Evolutionary conservation across 64 coral and sea anemone genomes (phyloP), one percentile per base, ranked within the genome.

Genomic region (Exaiptasia diaphana): DNA sequence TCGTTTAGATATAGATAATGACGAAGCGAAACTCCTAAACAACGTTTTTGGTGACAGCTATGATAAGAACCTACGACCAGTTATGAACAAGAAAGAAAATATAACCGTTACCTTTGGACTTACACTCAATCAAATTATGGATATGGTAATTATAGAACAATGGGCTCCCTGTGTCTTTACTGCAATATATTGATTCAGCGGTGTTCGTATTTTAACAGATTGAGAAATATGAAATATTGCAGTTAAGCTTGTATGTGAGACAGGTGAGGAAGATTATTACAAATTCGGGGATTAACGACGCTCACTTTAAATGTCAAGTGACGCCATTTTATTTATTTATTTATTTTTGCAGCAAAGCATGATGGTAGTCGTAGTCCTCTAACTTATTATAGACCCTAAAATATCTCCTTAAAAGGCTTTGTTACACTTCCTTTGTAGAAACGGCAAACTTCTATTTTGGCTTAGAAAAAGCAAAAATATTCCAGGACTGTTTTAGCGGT

Each of bases 161-260:
- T 4, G 1, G 0, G 11, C 11, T 14, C n/a, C 44, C 5, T 37
- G 29, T 1, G 4, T n/a, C 29, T 38, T 36, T 5, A 22, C 57
- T 62, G 20, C 18, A 41, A 4, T 71, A 2, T 41, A 4, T 32
- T 17, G 5, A 68, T 5, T 39, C 2, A 43, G 12, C 21, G 23
- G 39, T 41, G 20, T 31, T 18, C 54, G 56, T 58, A 35, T 55
- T 10, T 43, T 22, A 36, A 7, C 26, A 87, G 84, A 75, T 87
- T 9, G 84, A 87, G 27, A 87, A 75, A 68, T 40, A 36, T 3
- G 57, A 87, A 52, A 77, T 87, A n/a, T 57, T 87, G 38, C 64
- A 76, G 42, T 32, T 87, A 45, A 87, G 84, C 31, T 63, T 87
- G 48, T 77, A 64, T 59, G 75, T 87, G 36, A 65, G 84, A 64